Evolutionary conservation across 1,140 invertebrate genomes (phyloP).

Genomic region (Lepidurus apus): DNA sequence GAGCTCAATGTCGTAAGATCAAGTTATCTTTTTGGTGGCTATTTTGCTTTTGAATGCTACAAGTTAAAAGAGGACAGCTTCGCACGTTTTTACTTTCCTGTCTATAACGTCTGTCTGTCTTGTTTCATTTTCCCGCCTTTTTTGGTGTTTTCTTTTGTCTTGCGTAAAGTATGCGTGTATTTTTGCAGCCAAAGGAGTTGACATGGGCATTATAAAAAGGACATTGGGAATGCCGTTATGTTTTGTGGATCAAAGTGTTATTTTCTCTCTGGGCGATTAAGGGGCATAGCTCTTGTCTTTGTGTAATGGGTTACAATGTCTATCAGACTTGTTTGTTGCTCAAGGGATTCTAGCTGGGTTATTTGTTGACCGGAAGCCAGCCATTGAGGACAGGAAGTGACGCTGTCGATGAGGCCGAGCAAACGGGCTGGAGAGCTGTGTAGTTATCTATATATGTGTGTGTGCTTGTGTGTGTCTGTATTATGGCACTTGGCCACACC

Average conservation of each 20-base stretch:
- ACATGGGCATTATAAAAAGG: background rate
- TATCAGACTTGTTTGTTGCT: constrained; percentile 10
- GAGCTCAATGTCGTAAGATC: too few relatives aligned
- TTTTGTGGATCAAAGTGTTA: background rate
- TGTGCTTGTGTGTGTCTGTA: background rate
- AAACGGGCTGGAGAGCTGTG: background rate
- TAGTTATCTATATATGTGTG: background rate
- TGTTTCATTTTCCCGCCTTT: background rate
- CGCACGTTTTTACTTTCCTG: too few relatives aligned
- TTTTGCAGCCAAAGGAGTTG: background rate
- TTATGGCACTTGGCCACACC: too few relatives aligned
- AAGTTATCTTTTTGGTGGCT: too few relatives aligned
- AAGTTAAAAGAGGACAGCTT: too few relatives aligned
- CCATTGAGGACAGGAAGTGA: constrained; percentile 18
- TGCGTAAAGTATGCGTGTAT: background rate
- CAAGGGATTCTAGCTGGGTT: background rate
- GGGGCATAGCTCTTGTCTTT: background rate
- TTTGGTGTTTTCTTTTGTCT: background rate
- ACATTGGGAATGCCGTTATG: background rate
- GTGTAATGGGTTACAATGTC: background rate
- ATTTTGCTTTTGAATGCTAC: too few relatives aligned
- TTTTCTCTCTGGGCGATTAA: background rate
- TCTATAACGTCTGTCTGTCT: background rate
- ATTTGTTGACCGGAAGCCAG: constrained; percentile 18
- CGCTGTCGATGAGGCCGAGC: background rate